Base-by-base conservation (phyloP, 2,113 vertebrate species). In the Ictidomys tridecemlineatus region DNA sequence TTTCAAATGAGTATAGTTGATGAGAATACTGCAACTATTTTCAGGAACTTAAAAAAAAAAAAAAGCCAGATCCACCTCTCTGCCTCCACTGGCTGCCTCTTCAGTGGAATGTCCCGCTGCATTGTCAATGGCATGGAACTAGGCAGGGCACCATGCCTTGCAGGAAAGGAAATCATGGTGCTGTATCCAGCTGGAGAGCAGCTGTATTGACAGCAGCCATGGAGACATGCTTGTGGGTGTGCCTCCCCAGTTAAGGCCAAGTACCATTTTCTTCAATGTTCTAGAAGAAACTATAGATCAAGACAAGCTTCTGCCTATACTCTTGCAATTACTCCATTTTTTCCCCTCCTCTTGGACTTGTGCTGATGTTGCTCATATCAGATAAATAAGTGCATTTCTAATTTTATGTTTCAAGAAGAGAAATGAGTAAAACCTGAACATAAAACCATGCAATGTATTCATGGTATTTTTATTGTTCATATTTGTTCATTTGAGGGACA, bases 381-480 rank as follows among this genome's bases (percentile, higher is more conserved):
- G 83, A 83, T 37, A 87, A 76, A 79, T n/a, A 30, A 56, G 0
- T 13, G 26, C 12, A 74, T 61, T 94, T 96, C 45, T 37, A 67
- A 83, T 84, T 89, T 91, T n/a, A 37, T 37, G 24, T 70, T 92
- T 89, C 39, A 61, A 94, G 76, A 73, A 91, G 9, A 89, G 1
- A 12, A 14, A 1, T 70, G 65, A 73, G 37, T 79, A 51, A 92
- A 88, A 84, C 48, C 17, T 73, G 20, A 85, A 39, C 20, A 20
- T 13, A 72, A 72, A 94, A 20, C 20, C 3, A 0, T 20, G 2
- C 28, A 45, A 1, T 32, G 16, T 24, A 58, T 17, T 48, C 10
- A 39, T 53, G 53, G 11, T 30, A 72, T 83, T 85, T 72, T 51
- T 39, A 42, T 10, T 18, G 18, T 69, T 83, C 6, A 1, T 53